Conservation (phyloP, 1,140 invertebrate genomes). For the Ooceraea biroi region DNA sequence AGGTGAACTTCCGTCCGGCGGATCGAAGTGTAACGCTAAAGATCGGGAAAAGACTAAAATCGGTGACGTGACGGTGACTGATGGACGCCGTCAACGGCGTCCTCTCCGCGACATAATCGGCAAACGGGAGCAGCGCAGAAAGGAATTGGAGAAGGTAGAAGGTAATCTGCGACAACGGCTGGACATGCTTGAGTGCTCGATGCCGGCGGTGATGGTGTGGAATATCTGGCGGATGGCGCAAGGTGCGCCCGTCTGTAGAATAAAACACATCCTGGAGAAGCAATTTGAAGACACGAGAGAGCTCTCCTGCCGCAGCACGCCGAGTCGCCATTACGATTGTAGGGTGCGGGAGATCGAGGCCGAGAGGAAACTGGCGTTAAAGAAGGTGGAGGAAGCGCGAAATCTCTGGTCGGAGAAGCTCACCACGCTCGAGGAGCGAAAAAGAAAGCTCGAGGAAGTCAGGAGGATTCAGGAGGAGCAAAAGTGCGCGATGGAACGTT, state of each 20-base stretch:
- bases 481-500: slow-evolving; percentile 58
- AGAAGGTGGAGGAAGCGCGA: slow-evolving; percentile 75
- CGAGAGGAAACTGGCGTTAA: slow-evolving; percentile 76
- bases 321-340: slow-evolving; percentile 77
- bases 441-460: slow-evolving; percentile 69
- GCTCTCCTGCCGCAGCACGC: slow-evolving; percentile 66
- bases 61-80: neutral
- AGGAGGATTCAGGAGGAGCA: slow-evolving; percentile 66
- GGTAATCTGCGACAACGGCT: slow-evolving; percentile 88
- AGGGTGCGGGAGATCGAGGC: slow-evolving; percentile 77
- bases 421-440: slow-evolving; percentile 64
- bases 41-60: neutral
- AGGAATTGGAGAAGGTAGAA: slow-evolving; percentile 87
- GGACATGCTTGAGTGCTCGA: slow-evolving; percentile 88
- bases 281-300: slow-evolving; percentile 70
- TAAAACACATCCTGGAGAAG: slow-evolving; percentile 70
- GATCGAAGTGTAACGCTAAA: slow-evolving; percentile 19
- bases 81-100: slow-evolving; percentile 63
- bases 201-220: slow-evolving; percentile 89
- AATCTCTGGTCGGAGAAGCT: slow-evolving; percentile 72
- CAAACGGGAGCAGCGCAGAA: slow-evolving; percentile 88
- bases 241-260: slow-evolving; percentile 33
- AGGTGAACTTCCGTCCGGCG: neutral
- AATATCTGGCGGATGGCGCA: slow-evolving; percentile 85
- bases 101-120: slow-evolving; percentile 82